Percentiles rank a stretch among this genome's conserved stretches.
phyloP scores from a whole-genome alignment of 2,113 vertebrate genomes.

The Carassius gibelio region DNA sequence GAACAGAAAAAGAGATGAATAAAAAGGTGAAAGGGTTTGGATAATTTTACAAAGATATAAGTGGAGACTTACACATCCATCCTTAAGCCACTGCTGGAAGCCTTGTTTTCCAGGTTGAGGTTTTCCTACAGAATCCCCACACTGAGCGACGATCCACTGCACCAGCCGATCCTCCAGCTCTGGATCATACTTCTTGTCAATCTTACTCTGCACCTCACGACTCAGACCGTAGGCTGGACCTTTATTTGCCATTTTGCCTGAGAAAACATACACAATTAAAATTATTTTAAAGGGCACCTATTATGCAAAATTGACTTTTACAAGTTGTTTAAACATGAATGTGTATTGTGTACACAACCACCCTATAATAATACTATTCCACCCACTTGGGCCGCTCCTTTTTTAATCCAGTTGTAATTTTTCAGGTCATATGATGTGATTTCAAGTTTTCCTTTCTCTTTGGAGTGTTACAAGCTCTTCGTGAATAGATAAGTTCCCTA shows the following conservation, averaged over 20 bases:
- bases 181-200: constrained; percentile 93
- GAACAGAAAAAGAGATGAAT: background rate
- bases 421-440: too few relatives aligned
- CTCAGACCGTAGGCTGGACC: constrained; percentile 72
- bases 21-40: background rate
- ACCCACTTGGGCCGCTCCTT: background rate
- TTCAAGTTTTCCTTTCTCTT: too few relatives aligned
- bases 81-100: constrained; percentile 96
- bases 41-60: background rate
- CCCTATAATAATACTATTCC: too few relatives aligned
- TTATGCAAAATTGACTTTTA: too few relatives aligned
- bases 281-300: background rate
- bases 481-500: too few relatives aligned
- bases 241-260: constrained; percentile 70
- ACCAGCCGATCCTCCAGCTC: constrained; percentile 91
- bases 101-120: constrained; percentile 83
- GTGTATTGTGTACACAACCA: too few relatives aligned
- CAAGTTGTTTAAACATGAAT: too few relatives aligned
- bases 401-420: background rate
- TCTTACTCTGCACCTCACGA: constrained; percentile 88
- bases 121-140: constrained; percentile 71
- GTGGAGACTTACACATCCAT: constrained; percentile 84
- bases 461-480: too few relatives aligned
- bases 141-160: constrained; percentile 88
- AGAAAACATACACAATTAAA: constrained; percentile 45